Evolutionary conservation across 2,888 invertebrate genomes (phyloP).

Genomic region (Lottia scabra): DNA sequence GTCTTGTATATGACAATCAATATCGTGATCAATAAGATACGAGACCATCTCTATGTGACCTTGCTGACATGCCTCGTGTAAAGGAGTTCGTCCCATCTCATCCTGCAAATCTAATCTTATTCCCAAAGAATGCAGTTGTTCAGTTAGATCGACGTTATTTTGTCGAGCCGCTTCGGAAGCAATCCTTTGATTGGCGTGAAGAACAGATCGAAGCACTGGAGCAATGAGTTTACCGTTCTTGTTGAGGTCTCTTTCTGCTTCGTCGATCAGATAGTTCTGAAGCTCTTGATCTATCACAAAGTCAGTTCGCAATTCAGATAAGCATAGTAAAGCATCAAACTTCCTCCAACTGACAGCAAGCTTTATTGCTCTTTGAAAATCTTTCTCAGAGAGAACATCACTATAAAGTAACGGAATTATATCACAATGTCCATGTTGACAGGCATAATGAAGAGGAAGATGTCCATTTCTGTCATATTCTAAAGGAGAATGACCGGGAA

Average conservation of each 20-base stretch:
- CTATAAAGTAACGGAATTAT: constrained; percentile 20
- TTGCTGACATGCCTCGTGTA: constrained; percentile 38
- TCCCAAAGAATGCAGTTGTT: constrained; percentile 23
- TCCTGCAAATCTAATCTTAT: constrained; percentile 25
- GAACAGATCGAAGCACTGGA: constrained; percentile 22
- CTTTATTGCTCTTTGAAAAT: constrained; percentile 32
- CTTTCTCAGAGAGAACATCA: constrained; percentile 22
- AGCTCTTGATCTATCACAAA: constrained; percentile 26
- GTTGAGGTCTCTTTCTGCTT: constrained; percentile 22
- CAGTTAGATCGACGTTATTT: constrained; percentile 23
- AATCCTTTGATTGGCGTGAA: constrained; percentile 22
- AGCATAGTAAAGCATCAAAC: constrained; percentile 14
- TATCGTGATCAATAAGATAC: constrained; percentile 27
- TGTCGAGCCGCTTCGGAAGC: constrained; percentile 31
- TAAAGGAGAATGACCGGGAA: constrained; percentile 9
- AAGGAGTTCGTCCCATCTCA: constrained; percentile 32
- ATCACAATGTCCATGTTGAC: constrained; percentile 28
- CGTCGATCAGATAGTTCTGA: constrained; percentile 24
- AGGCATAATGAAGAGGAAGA: constrained; percentile 42
- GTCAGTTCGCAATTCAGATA: constrained; percentile 17
- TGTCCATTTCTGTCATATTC: constrained; percentile 24
- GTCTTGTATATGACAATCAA: constrained; percentile 29
- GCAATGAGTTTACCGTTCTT: constrained; percentile 22
- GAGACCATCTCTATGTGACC: constrained; percentile 22
- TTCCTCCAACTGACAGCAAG: constrained; percentile 27